phyloP scores from a whole-genome alignment of 2,113 vertebrate genomes.

The Scatophagus argus region DNA sequence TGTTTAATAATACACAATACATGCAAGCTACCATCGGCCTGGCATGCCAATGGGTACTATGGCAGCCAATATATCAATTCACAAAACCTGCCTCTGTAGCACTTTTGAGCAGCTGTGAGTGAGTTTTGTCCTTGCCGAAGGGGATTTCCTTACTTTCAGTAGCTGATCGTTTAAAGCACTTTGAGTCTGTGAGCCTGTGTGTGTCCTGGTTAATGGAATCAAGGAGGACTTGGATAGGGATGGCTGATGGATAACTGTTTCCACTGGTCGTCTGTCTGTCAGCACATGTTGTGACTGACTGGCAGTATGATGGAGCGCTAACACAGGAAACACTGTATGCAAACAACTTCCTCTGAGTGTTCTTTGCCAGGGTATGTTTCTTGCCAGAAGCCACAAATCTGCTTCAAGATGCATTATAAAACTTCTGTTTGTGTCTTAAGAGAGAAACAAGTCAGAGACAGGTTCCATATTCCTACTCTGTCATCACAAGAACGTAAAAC shows the following conservation, averaged over 20 bases:
- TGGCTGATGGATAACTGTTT: not conserved
- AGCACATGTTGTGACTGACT: not conserved
- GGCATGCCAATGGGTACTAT: not conserved
- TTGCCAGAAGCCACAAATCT: not conserved
- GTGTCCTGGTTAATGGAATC: constrained; percentile 37
- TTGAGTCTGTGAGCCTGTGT: not conserved
- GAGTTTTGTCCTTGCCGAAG: constrained; percentile 52
- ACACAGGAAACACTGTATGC: constrained; percentile 29
- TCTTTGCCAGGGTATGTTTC: not conserved
- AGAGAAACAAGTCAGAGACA: no score
- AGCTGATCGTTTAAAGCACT: constrained; percentile 18
- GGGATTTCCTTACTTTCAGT: constrained; percentile 52
- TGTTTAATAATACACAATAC: not conserved
- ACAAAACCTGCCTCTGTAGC: constrained; percentile 21
- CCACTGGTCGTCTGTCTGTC: not conserved
- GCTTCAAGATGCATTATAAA: not conserved
- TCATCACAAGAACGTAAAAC: no score
- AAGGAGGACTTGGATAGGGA: constrained; percentile 10
- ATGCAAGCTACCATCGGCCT: no score
- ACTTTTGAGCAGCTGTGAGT: constrained; percentile 41
- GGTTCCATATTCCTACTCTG: no score
- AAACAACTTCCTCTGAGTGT: constrained; percentile 31
- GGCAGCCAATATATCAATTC: constrained; percentile 48
- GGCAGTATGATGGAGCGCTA: not conserved
- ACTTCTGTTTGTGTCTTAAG: no score